Evolutionary conservation across 2,888 invertebrate genomes (phyloP), one percentile per base, ranked within the genome.

Genomic region (Lithophane ornitopus): DNA sequence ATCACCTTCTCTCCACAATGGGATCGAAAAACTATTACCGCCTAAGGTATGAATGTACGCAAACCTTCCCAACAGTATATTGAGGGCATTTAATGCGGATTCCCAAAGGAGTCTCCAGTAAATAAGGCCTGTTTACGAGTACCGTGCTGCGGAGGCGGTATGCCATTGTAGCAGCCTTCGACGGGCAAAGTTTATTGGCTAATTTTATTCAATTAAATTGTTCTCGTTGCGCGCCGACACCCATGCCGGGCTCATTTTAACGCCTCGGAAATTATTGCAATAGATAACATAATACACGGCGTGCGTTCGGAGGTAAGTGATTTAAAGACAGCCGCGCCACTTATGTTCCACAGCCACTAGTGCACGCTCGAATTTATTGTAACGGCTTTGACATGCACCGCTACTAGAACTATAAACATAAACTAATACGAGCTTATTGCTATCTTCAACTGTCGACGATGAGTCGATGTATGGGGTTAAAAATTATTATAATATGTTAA

Each of bases 131-230:
- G 84, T 95, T 96, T 96, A 96, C 94, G 94, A 92, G 80, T 87
- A 85, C 86, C 84, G 89, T 87, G 83, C 85, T 89, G 87, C 89
- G 85, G 87, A 92, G 90, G 91, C 91, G 95, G 96, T 95, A 95
- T 96, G 94, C 95, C 95, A 95, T 96, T 96, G 96, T 96, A 91
- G 92, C 91, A 84, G 90, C 85, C 91, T 92, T 94, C 94, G 94
- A 94, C 92, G 91, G 85, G 89, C 89, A 87, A 91, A 94, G 90
- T 96, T 96, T 96, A 96, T 96, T 95, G 95, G 95, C 95, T 96
- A 96, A 96, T 96, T 96, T 96, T 94, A 94, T 96, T 95, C 96
- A 96, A 96, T 96, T 96, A 96, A 95, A 96, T 95, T 95, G 95
- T 95, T 95, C 93, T 89, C 89, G 90, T 89, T 91, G 92, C 91